These are phyloP conservation scores for Seladonia tumulorum DNA, from an alignment of 2,888 invertebrate species.

Conservation along the genomic window DNA sequence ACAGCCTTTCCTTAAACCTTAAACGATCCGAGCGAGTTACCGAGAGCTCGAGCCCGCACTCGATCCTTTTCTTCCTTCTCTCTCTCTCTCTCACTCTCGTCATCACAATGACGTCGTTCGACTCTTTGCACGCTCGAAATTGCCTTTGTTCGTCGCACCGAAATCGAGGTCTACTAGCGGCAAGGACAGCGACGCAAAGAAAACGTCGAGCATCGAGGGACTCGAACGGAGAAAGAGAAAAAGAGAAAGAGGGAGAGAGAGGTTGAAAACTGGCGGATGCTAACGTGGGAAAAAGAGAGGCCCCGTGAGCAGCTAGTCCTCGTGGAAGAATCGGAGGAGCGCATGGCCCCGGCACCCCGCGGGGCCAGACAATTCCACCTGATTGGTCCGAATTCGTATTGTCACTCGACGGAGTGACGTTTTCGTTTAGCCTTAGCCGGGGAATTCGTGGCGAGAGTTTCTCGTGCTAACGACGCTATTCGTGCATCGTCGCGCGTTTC, in stretches of 20 bases:
- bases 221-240: background rate
- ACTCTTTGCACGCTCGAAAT: constrained; percentile 49
- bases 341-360: constrained; percentile 74
- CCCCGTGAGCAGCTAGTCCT: constrained; percentile 50
- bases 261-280: constrained; percentile 61
- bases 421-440: constrained; percentile 61
- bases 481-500: constrained; percentile 68
- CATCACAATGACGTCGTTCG: constrained; percentile 9
- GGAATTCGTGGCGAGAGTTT: constrained; percentile 67
- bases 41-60: background rate
- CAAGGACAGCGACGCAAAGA: constrained; percentile 7
- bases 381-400: constrained; percentile 81
- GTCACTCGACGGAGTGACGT: constrained; percentile 70
- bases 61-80: background rate
- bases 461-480: constrained; percentile 73
- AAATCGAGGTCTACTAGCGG: constrained; percentile 44
- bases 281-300: constrained; percentile 77
- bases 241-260: background rate
- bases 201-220: background rate
- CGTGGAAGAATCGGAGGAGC: constrained; percentile 58
- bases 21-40: constrained; percentile 17
- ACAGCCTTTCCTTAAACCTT: constrained; percentile 13
- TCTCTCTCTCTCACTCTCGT: background rate
- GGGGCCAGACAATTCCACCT: constrained; percentile 82
- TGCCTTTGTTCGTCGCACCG: constrained; percentile 56